Evolutionary conservation across 2,888 invertebrate genomes (phyloP), one percentile per base, ranked within the genome.

Genomic region (Antheraea yamamai): DNA sequence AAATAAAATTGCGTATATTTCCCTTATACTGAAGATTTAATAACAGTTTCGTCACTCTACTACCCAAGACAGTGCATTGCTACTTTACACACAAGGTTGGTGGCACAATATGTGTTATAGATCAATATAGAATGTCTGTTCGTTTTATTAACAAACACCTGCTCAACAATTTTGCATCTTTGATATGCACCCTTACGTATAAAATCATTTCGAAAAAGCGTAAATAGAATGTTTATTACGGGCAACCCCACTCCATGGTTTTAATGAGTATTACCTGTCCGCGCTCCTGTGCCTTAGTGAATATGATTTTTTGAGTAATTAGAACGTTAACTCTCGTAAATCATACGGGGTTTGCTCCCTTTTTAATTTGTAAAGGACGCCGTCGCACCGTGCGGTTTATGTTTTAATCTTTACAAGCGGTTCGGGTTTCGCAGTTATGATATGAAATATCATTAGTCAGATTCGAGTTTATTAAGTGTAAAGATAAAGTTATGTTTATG

Each of bases 241-340:
- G 30, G n/a, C 26, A 55, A 39, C 75, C 26, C 72, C 30, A 30
- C n/a, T 70, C 51, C 75, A 55, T 61, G 75, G 66, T 81, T 84
- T 86, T 92, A 90, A 92, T 90, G 89, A 90, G 88, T 82, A 84
- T 85, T 86, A 88, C 88, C 85, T 88, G 88, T 89, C 90, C 88
- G 81, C 84, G 83, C 85, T 83, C 85, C 85, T 84, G 81, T 87
- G 80, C 81, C 83, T 82, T 84, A 87, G 87, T 87, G 85, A 90
- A 91, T 89, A 89, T 86, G 87, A 88, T 85, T 91, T 89, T 90
- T 89, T 86, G 85, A 91, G 92, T 91, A 91, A 91, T 91, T 92
- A 91, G 86, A 88, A 83, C 88, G 88, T 87, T 89, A 88, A 82
- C 89, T 77, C 79, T 79, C 82, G 86, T 86, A 84, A 87, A 88